A percentile compares a stretch with the other conserved stretches of the same genome.
Conservation (phyloP, 1,140 invertebrate species). For the Steinernema feltiae region DNA sequence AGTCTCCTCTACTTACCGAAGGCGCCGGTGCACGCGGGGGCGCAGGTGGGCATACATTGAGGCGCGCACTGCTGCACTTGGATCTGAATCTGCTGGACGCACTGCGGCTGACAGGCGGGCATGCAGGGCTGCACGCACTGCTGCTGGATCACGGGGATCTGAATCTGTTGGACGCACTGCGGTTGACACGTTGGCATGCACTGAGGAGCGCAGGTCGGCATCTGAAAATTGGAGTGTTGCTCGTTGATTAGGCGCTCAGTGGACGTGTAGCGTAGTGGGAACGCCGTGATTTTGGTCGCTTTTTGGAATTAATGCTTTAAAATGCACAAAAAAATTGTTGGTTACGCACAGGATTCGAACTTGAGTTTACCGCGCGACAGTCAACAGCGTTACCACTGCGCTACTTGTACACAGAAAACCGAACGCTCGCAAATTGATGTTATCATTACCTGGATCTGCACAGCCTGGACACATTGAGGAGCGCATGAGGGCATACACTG, state of each 20-base stretch:
- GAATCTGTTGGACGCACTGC: constrained; percentile 20
- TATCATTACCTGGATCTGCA: constrained; percentile 10
- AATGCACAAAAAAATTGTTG: too few relatives aligned
- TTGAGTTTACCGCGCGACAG: too few relatives aligned
- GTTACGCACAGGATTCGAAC: too few relatives aligned
- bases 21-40: background rate
- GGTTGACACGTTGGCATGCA: constrained; percentile 22
- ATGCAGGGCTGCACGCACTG: constrained; percentile 26
- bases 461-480: constrained; percentile 20
- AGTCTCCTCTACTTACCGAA: background rate
- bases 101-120: constrained; percentile 23
- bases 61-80: constrained; percentile 1
- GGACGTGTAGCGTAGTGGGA: too few relatives aligned
- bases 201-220: constrained; percentile 17
- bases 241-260: too few relatives aligned
- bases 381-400: too few relatives aligned
- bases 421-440: too few relatives aligned
- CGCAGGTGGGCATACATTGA: background rate
- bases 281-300: too few relatives aligned
- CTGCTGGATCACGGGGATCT: constrained; percentile 17
- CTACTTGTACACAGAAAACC: too few relatives aligned
- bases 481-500: constrained; percentile 22
- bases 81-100: constrained; percentile 21
- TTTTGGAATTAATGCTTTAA: too few relatives aligned
- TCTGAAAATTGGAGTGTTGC: constrained; percentile 13